These are phyloP conservation scores for Aphis gossypii DNA, from an alignment of 1,140 invertebrate genomes.

Conservation along the genomic window DNA sequence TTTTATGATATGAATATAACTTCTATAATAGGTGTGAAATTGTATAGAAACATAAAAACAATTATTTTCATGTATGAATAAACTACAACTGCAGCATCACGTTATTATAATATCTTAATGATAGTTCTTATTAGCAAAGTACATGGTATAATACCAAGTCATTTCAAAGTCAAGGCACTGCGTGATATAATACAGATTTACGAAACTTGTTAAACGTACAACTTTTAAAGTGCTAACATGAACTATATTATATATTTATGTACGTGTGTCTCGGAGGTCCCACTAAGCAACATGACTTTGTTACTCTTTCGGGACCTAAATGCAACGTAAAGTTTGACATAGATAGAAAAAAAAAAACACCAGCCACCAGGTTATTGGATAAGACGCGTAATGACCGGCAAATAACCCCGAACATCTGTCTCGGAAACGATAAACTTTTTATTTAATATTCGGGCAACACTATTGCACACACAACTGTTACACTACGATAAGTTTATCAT, in stretches of 20 bases:
- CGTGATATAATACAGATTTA: not conserved
- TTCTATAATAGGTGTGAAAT: not conserved
- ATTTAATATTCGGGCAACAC: not conserved
- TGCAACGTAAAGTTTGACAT: not conserved
- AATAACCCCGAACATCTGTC: not conserved
- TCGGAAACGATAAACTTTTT: conserved; percentile 1
- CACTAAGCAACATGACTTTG: not conserved
- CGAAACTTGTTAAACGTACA: not conserved
- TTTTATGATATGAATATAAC: not conserved
- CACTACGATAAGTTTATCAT: not conserved
- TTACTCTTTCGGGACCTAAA: not conserved
- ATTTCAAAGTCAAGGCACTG: not conserved
- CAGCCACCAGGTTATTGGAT: not conserved
- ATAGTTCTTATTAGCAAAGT: not conserved
- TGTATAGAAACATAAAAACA: not conserved
- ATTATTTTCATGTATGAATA: not conserved
- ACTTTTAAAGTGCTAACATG: conserved; percentile 5
- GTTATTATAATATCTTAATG: not conserved
- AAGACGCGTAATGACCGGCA: not conserved
- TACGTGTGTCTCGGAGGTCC: not conserved
- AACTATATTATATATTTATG: not conserved
- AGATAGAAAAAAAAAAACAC: not conserved
- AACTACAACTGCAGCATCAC: not conserved
- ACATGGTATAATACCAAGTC: not conserved
- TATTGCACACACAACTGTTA: conserved; percentile 28